These are phyloP conservation scores for Pyrrhia umbra DNA, from an alignment of 2,888 invertebrate genomes.

Conservation along the genomic window DNA sequence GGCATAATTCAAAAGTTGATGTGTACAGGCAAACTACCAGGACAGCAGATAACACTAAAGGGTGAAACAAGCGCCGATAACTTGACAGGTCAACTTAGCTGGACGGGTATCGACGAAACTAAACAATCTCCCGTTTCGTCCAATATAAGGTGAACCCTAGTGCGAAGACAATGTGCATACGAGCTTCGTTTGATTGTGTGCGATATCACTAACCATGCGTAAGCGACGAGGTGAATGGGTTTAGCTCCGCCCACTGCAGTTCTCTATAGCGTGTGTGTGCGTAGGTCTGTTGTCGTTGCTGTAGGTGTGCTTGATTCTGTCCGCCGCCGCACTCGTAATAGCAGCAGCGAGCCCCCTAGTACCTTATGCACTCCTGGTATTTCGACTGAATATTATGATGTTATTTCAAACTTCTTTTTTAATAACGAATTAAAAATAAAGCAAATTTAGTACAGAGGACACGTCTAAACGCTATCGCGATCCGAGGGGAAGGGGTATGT, in stretches of 20 bases:
- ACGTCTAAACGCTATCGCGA: background rate
- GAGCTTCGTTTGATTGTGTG: constrained; percentile 6
- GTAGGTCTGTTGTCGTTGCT: background rate
- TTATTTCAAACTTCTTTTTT: background rate
- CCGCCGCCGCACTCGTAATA: constrained; percentile 1
- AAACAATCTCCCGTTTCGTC: background rate
- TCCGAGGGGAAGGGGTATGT: constrained; percentile 4
- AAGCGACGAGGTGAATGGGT: constrained; percentile 1
- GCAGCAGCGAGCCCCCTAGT: background rate
- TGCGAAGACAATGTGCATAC: constrained; percentile 11
- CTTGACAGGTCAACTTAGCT: constrained; percentile 13
- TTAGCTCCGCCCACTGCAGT: constrained; percentile 6
- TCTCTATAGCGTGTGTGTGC: constrained; percentile 6
- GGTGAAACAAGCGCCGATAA: constrained; percentile 70
- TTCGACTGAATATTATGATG: constrained; percentile 1
- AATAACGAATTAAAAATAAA: background rate
- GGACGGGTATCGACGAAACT: background rate
- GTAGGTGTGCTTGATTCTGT: constrained; percentile 1
- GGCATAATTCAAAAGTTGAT: background rate
- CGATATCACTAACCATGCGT: constrained; percentile 4
- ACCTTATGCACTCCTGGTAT: constrained; percentile 3
- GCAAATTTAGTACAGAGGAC: background rate
- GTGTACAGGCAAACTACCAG: constrained; percentile 55
- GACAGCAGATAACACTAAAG: constrained; percentile 60
- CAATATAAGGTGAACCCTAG: constrained; percentile 15